phyloP scores from a whole-genome alignment of 2,888 invertebrate genomes.

The Dasysyrphus tricinctus region DNA sequence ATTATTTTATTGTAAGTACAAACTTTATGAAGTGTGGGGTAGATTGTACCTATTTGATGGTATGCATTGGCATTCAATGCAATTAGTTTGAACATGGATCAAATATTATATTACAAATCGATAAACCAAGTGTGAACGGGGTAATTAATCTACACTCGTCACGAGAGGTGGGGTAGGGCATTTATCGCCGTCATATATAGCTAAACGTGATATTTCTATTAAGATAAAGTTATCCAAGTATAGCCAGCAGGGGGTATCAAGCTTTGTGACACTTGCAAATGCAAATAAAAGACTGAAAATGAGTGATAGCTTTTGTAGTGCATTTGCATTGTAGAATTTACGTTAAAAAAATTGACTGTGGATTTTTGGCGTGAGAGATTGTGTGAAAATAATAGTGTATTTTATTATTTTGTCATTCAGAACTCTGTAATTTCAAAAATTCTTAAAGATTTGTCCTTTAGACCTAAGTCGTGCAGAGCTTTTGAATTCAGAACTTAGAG shows the following conservation, averaged over 20 bases:
- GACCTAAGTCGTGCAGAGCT: too few species aligned
- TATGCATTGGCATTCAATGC: conserved; percentile 45
- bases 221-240: conserved; percentile 8
- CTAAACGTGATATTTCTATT: conserved; percentile 64
- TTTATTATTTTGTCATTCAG: too few species aligned
- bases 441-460: too few species aligned
- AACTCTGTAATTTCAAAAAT: too few species aligned
- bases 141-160: conserved; percentile 49
- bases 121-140: conserved; percentile 66
- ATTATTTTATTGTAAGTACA: neutral
- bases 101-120: conserved; percentile 64
- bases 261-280: conserved; percentile 40
- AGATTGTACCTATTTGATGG: neutral
- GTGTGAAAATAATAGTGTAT: too few species aligned
- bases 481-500: too few species aligned
- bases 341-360: too few species aligned
- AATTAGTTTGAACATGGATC: conserved; percentile 62
- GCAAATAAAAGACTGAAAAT: neutral
- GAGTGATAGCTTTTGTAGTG: conserved; percentile 24
- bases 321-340: conserved; percentile 6
- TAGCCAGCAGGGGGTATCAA: neutral
- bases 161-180: conserved; percentile 41
- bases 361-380: too few species aligned
- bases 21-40: neutral
- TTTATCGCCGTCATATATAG: neutral